Evolutionary conservation across 2,888 invertebrate genomes (phyloP), one percentile per base, ranked within the genome.

Genomic region (Crocallis elinguaria): DNA sequence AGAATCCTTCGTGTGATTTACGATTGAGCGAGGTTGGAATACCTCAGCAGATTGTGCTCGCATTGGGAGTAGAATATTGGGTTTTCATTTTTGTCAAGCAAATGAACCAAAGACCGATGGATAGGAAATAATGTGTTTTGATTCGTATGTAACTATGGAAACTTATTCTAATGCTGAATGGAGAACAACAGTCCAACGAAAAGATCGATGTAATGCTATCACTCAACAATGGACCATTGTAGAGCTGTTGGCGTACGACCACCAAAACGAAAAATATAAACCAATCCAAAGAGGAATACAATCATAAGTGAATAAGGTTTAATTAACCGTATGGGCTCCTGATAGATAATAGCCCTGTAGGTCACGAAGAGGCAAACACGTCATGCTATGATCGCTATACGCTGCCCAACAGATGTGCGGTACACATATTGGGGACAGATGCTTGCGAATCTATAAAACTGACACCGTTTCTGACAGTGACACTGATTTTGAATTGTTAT

Each of bases 291-390:
- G 80, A 72, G 76, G 78, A 84, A 82, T 77, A 77, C 72, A 79
- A 70, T 69, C 84, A 85, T 86, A 86, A 84, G 74, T 87, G 86
- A 89, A 88, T 89, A 85, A 9, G 82, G 71, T 66, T 64, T 88
- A 90, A 88, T 90, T 89, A 89, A 80, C 80, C 68, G 67, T 67
- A 73, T 80, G 83, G 79, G 82, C 69, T 74, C 67, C 60, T 75
- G 70, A 76, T 77, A 81, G 80, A 84, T 79, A 78, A 77, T 73
- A 67, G 73, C 66, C 61, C 73, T 69, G 69, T 78, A 77, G 78
- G 81, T 83, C 83, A 80, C 77, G 73, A 71, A 80, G 79, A 77
- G 77, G 73, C 64, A 69, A 41, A 56, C 30, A 32, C 54, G 66
- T 71, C 65, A 54, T 49, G 36, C 51, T 48, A 66, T 67, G 61